Conservation (phyloP, 1,140 invertebrate genomes). For the Lasaia peninsularis region DNA sequence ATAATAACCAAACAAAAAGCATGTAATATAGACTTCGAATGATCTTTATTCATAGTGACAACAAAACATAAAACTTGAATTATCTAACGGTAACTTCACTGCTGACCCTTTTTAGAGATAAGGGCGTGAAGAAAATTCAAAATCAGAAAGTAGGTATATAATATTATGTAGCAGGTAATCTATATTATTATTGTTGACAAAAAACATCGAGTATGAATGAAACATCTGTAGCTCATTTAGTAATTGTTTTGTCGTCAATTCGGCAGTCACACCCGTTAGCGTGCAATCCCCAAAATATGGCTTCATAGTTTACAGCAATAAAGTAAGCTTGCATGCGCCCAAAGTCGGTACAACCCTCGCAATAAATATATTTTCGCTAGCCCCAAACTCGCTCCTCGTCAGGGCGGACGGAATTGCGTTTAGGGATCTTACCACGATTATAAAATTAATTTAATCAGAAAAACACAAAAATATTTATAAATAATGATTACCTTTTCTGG, state of each 20-base stretch:
- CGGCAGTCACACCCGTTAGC: slow-evolving; percentile 21
- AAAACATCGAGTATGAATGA: not conserved
- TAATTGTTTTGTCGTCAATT: not conserved
- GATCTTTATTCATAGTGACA: no score
- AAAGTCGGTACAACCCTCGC: slow-evolving; percentile 46
- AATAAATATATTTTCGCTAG: slow-evolving; percentile 46
- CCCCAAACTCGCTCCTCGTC: slow-evolving; percentile 22
- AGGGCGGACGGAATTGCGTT: slow-evolving; percentile 42
- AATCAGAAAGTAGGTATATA: no score
- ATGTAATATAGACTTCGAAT: no score
- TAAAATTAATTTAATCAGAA: slow-evolving; percentile 8
- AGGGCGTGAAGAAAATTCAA: no score
- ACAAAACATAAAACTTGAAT: no score
- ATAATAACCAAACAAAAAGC: no score
- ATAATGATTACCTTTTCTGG: slow-evolving; percentile 53
- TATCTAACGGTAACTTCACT: no score
- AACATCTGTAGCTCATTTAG: not conserved
- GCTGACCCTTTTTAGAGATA: no score
- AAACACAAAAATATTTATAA: not conserved
- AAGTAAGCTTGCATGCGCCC: slow-evolving; percentile 38
- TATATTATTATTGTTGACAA: not conserved
- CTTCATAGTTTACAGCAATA: slow-evolving; percentile 40
- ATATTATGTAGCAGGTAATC: no score
- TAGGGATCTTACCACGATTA: slow-evolving; percentile 32
- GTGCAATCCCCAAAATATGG: slow-evolving; percentile 39